These are phyloP conservation scores for Cryptoprocta ferox DNA, from an alignment of 2,797 vertebrate species.

Conservation along the genomic window DNA sequence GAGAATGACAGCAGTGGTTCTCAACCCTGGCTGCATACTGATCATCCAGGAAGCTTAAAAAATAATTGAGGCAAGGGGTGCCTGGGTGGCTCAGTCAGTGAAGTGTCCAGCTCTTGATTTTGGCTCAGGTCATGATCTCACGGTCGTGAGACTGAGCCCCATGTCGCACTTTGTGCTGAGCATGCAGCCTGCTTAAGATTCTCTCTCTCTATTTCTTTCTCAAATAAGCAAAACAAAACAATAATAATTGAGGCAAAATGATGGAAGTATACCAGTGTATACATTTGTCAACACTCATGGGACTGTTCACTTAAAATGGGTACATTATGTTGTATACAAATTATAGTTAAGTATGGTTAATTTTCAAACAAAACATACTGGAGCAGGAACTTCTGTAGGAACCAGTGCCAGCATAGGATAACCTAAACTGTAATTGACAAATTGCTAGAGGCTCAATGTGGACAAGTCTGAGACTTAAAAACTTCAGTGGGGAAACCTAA, in stretches of 20 bases:
- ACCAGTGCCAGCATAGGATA: not conserved
- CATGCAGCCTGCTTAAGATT: no score
- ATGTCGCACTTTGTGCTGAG: no score
- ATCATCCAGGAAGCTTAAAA: not conserved
- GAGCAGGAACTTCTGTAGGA: not conserved
- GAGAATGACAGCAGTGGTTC: not conserved
- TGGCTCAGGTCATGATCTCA: no score
- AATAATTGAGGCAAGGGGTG: not conserved
- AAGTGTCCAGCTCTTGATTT: no score
- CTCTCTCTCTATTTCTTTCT: no score
- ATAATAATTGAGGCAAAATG: not conserved
- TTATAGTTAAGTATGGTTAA: slow-evolving; percentile 15
- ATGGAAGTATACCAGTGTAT: not conserved
- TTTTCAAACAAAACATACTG: not conserved
- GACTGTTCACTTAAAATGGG: not conserved
- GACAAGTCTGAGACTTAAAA: not conserved
- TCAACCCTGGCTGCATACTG: not conserved
- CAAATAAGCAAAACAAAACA: no score
- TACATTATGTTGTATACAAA: not conserved
- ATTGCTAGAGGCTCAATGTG: not conserved
- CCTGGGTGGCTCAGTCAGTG: no score
- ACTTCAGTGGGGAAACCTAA: not conserved
- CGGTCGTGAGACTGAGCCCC: no score
- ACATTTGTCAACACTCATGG: not conserved
- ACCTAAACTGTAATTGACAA: not conserved